These are phyloP conservation scores for Hypanus sabinus DNA, from an alignment of 2,113 vertebrate genomes.

Conservation along the genomic window DNA sequence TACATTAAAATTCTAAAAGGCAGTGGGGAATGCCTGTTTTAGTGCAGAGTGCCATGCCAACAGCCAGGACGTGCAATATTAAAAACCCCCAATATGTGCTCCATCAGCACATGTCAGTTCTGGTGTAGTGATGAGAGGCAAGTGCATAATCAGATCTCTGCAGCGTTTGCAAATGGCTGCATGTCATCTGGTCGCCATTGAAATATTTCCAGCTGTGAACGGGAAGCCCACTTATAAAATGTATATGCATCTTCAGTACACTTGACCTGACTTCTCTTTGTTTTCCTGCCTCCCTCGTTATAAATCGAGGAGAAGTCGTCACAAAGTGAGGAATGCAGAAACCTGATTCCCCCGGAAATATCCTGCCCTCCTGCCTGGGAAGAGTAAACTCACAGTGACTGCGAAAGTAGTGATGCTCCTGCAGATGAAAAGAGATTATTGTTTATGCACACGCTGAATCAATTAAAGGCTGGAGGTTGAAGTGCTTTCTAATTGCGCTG, in stretches of 20 bases:
- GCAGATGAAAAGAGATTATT: constrained; percentile 12
- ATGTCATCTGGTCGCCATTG: neutral
- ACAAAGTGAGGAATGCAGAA: neutral
- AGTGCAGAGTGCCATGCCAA: neutral
- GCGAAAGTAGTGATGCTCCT: no score
- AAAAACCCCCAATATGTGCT: neutral
- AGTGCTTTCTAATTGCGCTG: constrained; percentile 2
- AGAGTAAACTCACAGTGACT: neutral
- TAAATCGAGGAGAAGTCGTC: neutral
- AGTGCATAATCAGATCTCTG: neutral
- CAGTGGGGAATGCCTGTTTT: neutral
- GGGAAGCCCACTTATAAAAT: neutral
- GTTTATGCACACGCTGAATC: constrained; percentile 19
- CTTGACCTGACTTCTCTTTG: neutral
- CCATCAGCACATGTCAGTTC: neutral
- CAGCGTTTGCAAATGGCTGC: neutral
- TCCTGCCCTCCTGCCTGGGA: neutral
- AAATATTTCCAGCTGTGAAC: neutral
- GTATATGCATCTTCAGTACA: neutral
- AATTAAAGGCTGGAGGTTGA: neutral
- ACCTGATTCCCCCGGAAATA: neutral
- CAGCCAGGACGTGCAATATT: neutral
- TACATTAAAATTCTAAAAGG: neutral
- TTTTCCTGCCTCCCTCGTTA: neutral
- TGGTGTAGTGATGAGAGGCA: neutral